Evolutionary conservation across 2,888 invertebrate species (phyloP).

Genomic region (Notocelia uddmanniana): DNA sequence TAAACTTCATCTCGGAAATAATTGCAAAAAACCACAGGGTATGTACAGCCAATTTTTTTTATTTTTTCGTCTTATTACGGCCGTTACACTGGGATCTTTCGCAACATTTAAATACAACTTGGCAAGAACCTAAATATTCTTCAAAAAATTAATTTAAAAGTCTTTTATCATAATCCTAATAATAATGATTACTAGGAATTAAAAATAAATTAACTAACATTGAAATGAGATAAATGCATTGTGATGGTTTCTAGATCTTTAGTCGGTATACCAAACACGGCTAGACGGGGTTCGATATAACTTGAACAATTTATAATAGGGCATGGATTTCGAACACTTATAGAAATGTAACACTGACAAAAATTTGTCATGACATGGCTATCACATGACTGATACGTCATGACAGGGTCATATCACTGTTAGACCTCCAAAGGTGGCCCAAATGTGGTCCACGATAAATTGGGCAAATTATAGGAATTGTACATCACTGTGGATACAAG

Average conservation of each 20-base stretch:
- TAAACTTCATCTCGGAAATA: slow-evolving; percentile 10
- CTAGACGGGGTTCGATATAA: neutral
- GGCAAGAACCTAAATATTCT: slow-evolving; percentile 77
- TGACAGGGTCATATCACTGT: too few species aligned
- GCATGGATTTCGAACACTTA: too few species aligned
- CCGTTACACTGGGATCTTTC: slow-evolving; percentile 49
- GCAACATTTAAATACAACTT: slow-evolving; percentile 56
- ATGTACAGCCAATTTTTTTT: slow-evolving; percentile 48
- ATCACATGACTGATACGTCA: too few species aligned
- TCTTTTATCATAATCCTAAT: slow-evolving; percentile 45
- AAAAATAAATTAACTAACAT: slow-evolving; percentile 42
- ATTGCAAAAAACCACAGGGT: slow-evolving; percentile 41
- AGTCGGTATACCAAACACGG: slow-evolving; percentile 5
- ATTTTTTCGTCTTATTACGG: slow-evolving; percentile 47
- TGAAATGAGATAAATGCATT: slow-evolving; percentile 45
- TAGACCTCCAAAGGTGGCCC: too few species aligned
- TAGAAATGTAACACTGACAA: too few species aligned
- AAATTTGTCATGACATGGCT: too few species aligned
- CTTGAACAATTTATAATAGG: too few species aligned
- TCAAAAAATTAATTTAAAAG: slow-evolving; percentile 54
- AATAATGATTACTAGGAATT: slow-evolving; percentile 49
- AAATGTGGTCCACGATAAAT: too few species aligned
- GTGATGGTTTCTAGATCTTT: slow-evolving; percentile 30
- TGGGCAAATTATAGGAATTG: neutral
- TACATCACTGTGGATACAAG: slow-evolving; percentile 37